Evolutionary conservation across 2,797 vertebrate genomes (phyloP), one percentile per base, ranked within the genome.

Genomic region (Rhinoraja longicauda): DNA sequence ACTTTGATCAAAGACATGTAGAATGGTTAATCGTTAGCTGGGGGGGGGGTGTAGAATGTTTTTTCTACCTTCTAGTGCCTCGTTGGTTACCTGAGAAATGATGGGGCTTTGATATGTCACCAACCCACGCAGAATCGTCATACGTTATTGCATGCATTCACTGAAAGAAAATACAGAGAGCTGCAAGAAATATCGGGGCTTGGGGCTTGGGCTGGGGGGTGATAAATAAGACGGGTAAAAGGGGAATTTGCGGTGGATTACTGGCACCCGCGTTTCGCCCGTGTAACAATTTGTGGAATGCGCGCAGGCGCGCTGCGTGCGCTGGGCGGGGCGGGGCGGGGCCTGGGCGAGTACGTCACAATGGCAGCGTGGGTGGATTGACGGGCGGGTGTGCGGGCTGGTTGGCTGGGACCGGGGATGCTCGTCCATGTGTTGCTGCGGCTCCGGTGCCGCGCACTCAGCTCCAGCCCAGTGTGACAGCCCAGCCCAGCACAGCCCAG

Each of bases 241-340:
- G 7, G 88, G 10, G 5, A 90, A 72, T 26, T 73, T 53, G 24
- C 59, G 64, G 84, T 59, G 57, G 57, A 86, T 86, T 53, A 53
- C 45, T 53, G 45, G 45, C 45, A 53, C 32, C 26, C 7, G 45
- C 15, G 26, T 19, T 10, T 13, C 19, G 67, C 36, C 39, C 39
- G 32, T 72, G 90, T 0, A 92, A 75, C 90, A 92, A 92, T 75
- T 39, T 45, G 9, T 29, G 90, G 90, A 92, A 92, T 92, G 90
- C 90, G 70, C 90, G 90, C 90, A 8, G 15, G 67, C 67, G 90
- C 90, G 7, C 39, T 15, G 8, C 26, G 8, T 57, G 4, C 9
- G 2, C 19, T 93, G 90, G 59, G 15, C 59, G 90, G 93, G 26
- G 5, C 1, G 36, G 21, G 90, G 90, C 67, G 67, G 36, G 32